Percentiles rank a stretch among this genome's conserved stretches.
phyloP scores from a whole-genome alignment of 2,797 vertebrate species.

The Austrolebias charrua region DNA sequence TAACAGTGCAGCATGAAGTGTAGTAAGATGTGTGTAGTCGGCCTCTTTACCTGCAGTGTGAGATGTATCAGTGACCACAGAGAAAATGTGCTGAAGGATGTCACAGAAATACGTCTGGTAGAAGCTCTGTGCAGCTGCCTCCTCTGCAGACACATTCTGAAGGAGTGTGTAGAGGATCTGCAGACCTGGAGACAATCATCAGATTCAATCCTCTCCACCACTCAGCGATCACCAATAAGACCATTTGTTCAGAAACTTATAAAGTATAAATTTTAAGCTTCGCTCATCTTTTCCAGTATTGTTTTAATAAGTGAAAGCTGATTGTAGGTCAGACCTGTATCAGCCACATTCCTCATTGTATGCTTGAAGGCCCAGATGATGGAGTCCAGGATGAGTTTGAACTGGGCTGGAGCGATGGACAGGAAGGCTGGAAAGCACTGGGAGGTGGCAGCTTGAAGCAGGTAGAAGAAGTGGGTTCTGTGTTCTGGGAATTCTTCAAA shows the following conservation, averaged over 20 bases:
- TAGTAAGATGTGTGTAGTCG: not conserved
- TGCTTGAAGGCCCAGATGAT: slow-evolving; percentile 99
- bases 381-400: slow-evolving; percentile 98
- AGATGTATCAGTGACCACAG: slow-evolving; percentile 96
- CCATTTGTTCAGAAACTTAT: not conserved
- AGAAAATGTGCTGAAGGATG: slow-evolving; percentile 97
- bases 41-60: slow-evolving; percentile 88
- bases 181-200: slow-evolving; percentile 70
- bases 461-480: slow-evolving; percentile 97
- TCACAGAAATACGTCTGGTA: slow-evolving; percentile 98
- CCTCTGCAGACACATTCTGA: slow-evolving; percentile 95
- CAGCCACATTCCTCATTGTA: slow-evolving; percentile 99
- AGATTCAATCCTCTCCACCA: not conserved
- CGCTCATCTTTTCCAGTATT: not conserved
- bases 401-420: slow-evolving; percentile 96
- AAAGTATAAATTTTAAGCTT: not conserved
- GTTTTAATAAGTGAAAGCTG: too few species aligned
- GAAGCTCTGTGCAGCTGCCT: slow-evolving; percentile 95
- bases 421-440: slow-evolving; percentile 98
- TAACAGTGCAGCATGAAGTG: not conserved
- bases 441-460: slow-evolving; percentile 97
- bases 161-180: slow-evolving; percentile 96
- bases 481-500: slow-evolving; percentile 99
- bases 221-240: not conserved
- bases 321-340: slow-evolving; percentile 89